Conservation (phyloP, 2,888 invertebrate genomes). For the Pollenia labialis region DNA sequence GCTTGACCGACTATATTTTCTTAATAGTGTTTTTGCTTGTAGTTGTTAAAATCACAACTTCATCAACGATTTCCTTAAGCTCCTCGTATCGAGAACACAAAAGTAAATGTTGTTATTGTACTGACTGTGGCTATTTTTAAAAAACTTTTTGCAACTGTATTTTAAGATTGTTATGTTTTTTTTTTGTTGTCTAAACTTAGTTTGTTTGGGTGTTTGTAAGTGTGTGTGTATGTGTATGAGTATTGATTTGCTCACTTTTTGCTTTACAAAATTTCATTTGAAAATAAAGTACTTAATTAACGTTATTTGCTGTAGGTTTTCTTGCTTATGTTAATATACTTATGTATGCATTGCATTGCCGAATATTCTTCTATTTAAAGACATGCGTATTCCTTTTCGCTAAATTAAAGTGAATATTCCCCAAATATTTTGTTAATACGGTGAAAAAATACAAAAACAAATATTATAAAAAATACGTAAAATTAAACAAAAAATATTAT, state of each 20-base stretch:
- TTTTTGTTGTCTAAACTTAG: slow-evolving; percentile 45
- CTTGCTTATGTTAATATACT: slow-evolving; percentile 21
- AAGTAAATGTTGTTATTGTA: slow-evolving; percentile 46
- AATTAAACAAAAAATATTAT: too few relatives aligned
- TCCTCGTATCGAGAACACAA: slow-evolving; percentile 18
- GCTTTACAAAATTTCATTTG: slow-evolving; percentile 55
- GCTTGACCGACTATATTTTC: too few relatives aligned
- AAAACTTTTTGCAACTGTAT: slow-evolving; percentile 45
- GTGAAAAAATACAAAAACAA: too few relatives aligned
- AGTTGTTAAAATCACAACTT: not conserved
- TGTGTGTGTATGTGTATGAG: not conserved
- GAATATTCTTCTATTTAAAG: not conserved
- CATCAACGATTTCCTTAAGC: not conserved
- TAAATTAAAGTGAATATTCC: too few relatives aligned
- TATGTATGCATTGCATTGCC: not conserved
- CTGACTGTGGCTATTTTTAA: slow-evolving; percentile 47
- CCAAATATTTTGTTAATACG: too few relatives aligned
- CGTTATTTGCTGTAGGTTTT: slow-evolving; percentile 27
- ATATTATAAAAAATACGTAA: too few relatives aligned
- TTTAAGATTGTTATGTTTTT: slow-evolving; percentile 6
- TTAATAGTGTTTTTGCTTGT: not conserved
- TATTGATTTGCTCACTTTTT: slow-evolving; percentile 36
- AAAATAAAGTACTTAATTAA: slow-evolving; percentile 66
- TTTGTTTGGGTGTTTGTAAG: not conserved
- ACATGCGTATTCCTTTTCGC: too few relatives aligned